These are phyloP conservation scores for Eurytoma californica DNA, from an alignment of 2,888 invertebrate species.

Conservation along the genomic window DNA sequence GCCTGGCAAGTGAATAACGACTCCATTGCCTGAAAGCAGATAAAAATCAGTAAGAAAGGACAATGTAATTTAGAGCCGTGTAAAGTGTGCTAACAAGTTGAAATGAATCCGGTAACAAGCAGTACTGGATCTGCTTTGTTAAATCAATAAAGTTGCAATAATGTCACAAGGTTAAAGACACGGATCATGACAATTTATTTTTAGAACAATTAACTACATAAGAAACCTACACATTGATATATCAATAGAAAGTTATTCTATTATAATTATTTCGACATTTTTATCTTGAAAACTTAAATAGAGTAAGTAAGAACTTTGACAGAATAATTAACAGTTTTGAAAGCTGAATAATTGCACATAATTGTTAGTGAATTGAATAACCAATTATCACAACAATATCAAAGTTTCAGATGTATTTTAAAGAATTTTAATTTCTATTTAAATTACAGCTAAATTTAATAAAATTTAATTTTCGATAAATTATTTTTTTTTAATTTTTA, in stretches of 20 bases:
- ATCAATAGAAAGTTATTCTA: slow-evolving; percentile 31
- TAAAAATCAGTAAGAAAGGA: slow-evolving; percentile 43
- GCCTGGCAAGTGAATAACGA: slow-evolving; percentile 97
- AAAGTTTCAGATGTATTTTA: neutral
- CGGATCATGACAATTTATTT: slow-evolving; percentile 42
- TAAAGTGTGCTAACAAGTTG: slow-evolving; percentile 40
- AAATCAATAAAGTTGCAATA: slow-evolving; percentile 62
- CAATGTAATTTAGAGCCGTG: slow-evolving; percentile 26
- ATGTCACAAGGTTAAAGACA: slow-evolving; percentile 49
- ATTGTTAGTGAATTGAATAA: neutral
- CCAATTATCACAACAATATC: neutral
- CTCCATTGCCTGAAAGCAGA: slow-evolving; percentile 90
- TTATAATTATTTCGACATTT: slow-evolving; percentile 19
- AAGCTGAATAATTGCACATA: neutral
- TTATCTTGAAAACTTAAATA: slow-evolving; percentile 5
- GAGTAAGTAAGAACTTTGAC: slow-evolving; percentile 15
- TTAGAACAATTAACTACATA: slow-evolving; percentile 33
- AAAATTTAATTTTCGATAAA: neutral
- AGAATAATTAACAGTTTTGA: no score
- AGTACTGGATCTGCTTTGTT: slow-evolving; percentile 63
- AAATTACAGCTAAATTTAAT: neutral
- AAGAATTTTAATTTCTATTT: neutral
- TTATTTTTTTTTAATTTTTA: neutral
- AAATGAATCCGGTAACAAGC: slow-evolving; percentile 58
- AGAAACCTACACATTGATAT: slow-evolving; percentile 27